Evolutionary conservation across 23 tunicate species (phyloP).

Genomic region (Ascidia mentula): DNA sequence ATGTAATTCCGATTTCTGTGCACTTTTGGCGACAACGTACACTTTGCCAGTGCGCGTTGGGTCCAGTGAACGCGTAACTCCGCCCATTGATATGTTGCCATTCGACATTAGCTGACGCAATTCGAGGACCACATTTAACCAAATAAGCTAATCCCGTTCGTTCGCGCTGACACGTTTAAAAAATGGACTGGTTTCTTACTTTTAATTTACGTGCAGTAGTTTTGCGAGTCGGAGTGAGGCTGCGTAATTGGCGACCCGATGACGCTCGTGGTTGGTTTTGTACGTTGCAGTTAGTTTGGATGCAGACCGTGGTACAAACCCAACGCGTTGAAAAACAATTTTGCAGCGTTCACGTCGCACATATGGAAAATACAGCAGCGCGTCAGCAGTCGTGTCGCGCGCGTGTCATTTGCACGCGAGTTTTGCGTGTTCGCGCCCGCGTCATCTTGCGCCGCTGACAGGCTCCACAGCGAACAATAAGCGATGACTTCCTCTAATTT

Average conservation of each 20-base stretch:
- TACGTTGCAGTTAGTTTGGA: neutral
- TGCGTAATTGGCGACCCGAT: too few species aligned
- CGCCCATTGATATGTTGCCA: neutral
- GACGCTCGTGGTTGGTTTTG: too few species aligned
- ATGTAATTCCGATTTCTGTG: conserved; percentile 12
- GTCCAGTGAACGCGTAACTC: neutral
- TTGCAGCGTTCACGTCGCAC: neutral
- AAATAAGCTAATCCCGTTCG: too few species aligned
- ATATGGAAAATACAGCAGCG: conserved; percentile 10
- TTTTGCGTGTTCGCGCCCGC: neutral
- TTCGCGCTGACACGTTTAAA: too few species aligned
- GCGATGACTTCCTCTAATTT: conserved; percentile 10
- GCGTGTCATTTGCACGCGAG: neutral
- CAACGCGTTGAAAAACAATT: neutral
- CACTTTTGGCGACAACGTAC: neutral
- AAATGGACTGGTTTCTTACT: too few species aligned
- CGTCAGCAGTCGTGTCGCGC: neutral
- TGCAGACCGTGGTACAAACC: too few species aligned
- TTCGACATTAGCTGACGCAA: neutral
- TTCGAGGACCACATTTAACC: too few species aligned
- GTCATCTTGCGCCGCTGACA: conserved; percentile 6
- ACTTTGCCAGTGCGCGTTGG: neutral
- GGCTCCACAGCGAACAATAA: conserved; percentile 5
- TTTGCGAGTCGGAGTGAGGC: too few species aligned
- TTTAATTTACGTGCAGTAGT: too few species aligned